phyloP scores from a whole-genome alignment of 2,797 vertebrate species.

The Iguana delicatissima region DNA sequence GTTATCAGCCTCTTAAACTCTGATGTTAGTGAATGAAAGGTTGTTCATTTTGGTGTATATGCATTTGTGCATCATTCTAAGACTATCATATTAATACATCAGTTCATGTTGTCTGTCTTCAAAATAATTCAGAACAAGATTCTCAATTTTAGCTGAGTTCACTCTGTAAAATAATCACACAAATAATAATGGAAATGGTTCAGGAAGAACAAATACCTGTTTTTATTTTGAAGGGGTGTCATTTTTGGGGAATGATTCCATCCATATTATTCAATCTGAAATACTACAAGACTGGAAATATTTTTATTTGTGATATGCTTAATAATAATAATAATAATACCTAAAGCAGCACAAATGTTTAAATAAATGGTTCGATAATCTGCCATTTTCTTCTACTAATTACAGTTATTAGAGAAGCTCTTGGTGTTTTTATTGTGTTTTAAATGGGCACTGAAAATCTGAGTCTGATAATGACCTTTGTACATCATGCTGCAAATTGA shows the following conservation, averaged over 20 bases:
- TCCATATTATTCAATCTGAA: conserved; percentile 45
- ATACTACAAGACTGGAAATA: conserved; percentile 69
- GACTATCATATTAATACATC: conserved; percentile 27
- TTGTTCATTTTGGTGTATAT: neutral
- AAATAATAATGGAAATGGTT: conserved; percentile 74
- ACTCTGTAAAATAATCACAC: conserved; percentile 73
- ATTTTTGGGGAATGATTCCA: conserved; percentile 68
- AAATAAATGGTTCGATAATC: conserved; percentile 66
- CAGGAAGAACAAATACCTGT: conserved; percentile 71
- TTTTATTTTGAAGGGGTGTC: conserved; percentile 73
- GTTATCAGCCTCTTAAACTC: neutral
- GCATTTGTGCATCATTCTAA: conserved; percentile 2
- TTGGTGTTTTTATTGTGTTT: conserved; percentile 79
- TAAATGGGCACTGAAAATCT: conserved; percentile 75
- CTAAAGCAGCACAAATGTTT: conserved; percentile 73
- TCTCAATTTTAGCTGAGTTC: conserved; percentile 66
- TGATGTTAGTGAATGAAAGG: neutral
- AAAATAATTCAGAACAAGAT: conserved; percentile 62
- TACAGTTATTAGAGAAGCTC: conserved; percentile 69
- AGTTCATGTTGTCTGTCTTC: conserved; percentile 39
- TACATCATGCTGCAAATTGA: conserved; percentile 80
- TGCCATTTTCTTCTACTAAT: conserved; percentile 75
- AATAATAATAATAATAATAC: conserved; percentile 59
- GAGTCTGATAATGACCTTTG: conserved; percentile 79
- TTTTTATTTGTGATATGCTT: conserved; percentile 62